Evolutionary conservation across 2,888 invertebrate species (phyloP), one percentile per base, ranked within the genome.

Genomic region (Belgica antarctica): DNA sequence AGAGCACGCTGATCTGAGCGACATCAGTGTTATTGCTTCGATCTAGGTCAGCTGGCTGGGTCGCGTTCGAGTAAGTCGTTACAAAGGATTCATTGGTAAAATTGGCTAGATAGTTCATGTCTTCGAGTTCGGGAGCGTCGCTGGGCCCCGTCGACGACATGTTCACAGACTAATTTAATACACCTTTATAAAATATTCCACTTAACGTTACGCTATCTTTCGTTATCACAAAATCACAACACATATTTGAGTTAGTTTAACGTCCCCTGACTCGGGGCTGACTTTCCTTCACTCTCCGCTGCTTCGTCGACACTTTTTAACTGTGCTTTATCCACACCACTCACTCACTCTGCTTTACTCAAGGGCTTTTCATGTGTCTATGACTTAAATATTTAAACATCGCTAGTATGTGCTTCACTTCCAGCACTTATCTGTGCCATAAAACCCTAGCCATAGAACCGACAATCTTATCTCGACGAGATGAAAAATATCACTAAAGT

Each of bases 1-100:
- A 83, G 74, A 89, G 81, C 41, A 86, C 76, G 72, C 88, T 78
- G 57, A 85, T 76, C 41, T 83, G 83, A 59, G 82, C 76, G 19
- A 69, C 5, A n/a, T 22, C 22, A 8, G 12, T 52, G n/a, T 68
- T 57, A 7, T 28, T 34, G 36, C 1, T 17, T 10, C 24, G 17
- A 31, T 4, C 52, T n/a, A 8, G 28, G 36, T 46, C 46, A n/a
- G 15, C 24, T 12, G 5, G 25, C 27, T 24, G 25, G 59, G 1
- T 27, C n/a, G 12, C n/a, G 59, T 25, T 59, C 10, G 52, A 52
- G 24, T 52, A 52, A n/a, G 12, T 59, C n/a, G 5, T 25, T 27
- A 4, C 12, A 59, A 27, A 59, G 27, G 59, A 27, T n/a, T 59
- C 59, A 59, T 59, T 59, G 59, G n/a, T 25, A 27, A 27, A 7